A percentile compares a stretch with the other conserved stretches of the same genome.
Evolutionary conservation across 2,113 vertebrate species (phyloP).

Genomic region (Trichechus manatus): DNA sequence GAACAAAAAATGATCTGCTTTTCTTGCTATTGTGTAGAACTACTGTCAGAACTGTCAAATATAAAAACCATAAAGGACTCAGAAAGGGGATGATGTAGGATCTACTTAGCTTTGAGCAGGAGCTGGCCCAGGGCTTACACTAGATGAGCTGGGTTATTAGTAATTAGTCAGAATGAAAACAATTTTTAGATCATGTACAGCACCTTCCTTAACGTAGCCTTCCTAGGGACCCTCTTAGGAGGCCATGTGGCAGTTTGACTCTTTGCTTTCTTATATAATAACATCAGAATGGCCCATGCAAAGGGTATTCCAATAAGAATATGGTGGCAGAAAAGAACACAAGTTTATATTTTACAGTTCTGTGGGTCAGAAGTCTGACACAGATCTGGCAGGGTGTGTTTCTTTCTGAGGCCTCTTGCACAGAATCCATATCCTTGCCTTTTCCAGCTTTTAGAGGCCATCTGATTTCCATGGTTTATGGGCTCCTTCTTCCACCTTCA

Average conservation of each 20-base stretch:
- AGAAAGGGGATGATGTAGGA: neutral
- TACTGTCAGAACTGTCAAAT: slow-evolving; percentile 31
- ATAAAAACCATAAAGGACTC: slow-evolving; percentile 36
- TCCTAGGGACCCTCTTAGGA: slow-evolving; percentile 8
- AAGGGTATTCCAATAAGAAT: neutral
- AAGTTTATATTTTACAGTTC: neutral
- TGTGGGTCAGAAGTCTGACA: neutral
- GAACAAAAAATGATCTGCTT: slow-evolving; percentile 43
- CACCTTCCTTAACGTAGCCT: slow-evolving; percentile 57
- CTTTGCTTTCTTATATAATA: slow-evolving; percentile 57
- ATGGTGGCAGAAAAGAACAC: neutral
- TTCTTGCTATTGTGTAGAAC: neutral
- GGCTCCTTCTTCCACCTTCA: neutral
- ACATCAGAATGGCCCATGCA: neutral
- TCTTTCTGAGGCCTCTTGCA: neutral
- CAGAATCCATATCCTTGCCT: neutral
- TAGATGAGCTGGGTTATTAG: slow-evolving; percentile 78
- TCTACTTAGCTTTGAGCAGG: slow-evolving; percentile 54
- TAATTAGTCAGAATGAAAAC: slow-evolving; percentile 75
- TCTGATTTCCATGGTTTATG: no score
- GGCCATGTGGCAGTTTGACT: neutral
- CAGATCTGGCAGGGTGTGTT: neutral
- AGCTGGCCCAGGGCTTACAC: slow-evolving; percentile 52
- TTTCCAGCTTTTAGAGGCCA: neutral
- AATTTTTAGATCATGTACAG: slow-evolving; percentile 65